Conservation (phyloP, 2,797 vertebrate species). For the Dendrocincla tyrannina region DNA sequence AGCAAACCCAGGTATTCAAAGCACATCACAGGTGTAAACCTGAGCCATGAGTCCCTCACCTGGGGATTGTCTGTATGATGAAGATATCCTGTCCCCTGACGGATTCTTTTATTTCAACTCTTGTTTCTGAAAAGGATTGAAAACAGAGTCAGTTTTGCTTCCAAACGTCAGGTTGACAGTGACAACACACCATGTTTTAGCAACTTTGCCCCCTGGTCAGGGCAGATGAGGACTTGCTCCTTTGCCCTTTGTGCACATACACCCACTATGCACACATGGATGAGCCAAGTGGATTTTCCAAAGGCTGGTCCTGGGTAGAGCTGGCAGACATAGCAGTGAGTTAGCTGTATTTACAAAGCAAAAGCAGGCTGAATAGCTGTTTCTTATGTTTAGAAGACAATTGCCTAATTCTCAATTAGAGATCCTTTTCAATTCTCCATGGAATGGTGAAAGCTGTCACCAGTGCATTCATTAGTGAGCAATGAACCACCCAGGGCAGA, state of each 20-base stretch:
- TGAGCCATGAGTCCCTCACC: conserved; percentile 73
- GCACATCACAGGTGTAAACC: background rate
- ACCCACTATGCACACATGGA: background rate
- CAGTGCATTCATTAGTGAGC: background rate
- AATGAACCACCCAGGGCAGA: background rate
- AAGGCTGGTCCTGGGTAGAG: background rate
- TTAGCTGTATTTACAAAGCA: background rate
- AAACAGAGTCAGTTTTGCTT: background rate
- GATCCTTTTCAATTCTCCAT: background rate
- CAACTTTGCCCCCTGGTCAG: background rate
- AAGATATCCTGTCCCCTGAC: conserved; percentile 97
- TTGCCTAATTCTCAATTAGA: background rate
- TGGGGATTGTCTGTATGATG: conserved; percentile 98
- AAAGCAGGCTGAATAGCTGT: background rate
- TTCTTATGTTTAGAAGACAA: background rate
- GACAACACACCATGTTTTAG: background rate
- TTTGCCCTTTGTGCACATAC: background rate
- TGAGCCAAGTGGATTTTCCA: background rate
- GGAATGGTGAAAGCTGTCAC: background rate
- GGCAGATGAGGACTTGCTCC: background rate
- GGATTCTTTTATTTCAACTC: conserved; percentile 98
- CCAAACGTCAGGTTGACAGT: background rate
- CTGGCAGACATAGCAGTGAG: background rate
- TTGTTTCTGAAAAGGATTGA: conserved; percentile 84
- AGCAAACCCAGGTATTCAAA: background rate